Conservation (phyloP, 2,888 invertebrate species). For the Cosmopolites sordidus region DNA sequence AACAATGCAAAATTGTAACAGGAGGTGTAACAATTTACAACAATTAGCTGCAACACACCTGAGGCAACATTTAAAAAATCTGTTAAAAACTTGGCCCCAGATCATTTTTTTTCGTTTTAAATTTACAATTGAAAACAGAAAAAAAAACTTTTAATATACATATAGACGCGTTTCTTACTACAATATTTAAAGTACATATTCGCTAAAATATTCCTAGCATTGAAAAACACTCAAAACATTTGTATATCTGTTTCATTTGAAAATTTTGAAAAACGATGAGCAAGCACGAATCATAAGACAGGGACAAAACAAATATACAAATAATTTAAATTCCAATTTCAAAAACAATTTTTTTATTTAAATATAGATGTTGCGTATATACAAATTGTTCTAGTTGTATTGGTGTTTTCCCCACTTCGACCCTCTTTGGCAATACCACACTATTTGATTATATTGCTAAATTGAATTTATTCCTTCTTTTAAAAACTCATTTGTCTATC, state of each 20-base stretch:
- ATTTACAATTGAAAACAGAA: constrained; percentile 23
- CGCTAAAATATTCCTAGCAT: constrained; percentile 14
- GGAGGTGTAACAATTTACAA: constrained; percentile 8
- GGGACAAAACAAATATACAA: constrained; percentile 9
- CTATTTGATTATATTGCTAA: constrained; percentile 21
- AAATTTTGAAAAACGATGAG: too few relatives aligned
- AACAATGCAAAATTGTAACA: constrained; percentile 7
- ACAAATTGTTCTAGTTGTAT: constrained; percentile 11
- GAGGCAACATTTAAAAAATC: constrained; percentile 47
- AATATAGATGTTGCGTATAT: constrained; percentile 7
- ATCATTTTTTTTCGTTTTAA: constrained; percentile 28
- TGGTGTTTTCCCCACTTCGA: constrained; percentile 8
- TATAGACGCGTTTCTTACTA: constrained; percentile 13
- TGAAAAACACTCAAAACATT: constrained; percentile 3
- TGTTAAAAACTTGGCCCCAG: constrained; percentile 47
- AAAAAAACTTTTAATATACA: constrained; percentile 8
- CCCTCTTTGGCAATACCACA: constrained; percentile 9
- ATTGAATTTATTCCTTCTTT: constrained; percentile 15
- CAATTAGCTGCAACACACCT: constrained; percentile 32
- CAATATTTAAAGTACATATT: constrained; percentile 16
- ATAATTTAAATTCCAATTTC: constrained; percentile 3
- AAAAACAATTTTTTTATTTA: constrained; percentile 15
- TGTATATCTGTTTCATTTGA: constrained; percentile 2
- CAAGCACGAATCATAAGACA: too few relatives aligned
- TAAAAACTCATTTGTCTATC: neutral